Base-by-base conservation (phyloP, 2,888 invertebrate species). In the Clepsis dumicolana region DNA sequence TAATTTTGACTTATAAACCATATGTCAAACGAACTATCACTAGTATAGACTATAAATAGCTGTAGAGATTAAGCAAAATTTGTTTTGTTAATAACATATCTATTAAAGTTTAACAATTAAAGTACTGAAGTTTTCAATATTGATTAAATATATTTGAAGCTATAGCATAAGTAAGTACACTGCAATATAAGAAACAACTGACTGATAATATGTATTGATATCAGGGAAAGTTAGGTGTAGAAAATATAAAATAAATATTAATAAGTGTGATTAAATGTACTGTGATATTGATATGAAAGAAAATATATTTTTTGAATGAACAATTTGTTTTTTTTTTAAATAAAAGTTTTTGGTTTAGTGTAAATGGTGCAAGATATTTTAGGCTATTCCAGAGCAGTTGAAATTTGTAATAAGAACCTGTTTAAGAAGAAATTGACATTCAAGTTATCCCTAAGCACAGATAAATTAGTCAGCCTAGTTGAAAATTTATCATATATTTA, bases 261-360 rank as follows among this genome's bases (percentile, higher is more conserved):
- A 29, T 63, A 59, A 65, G 64, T 68, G 62, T 67, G 50, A 65
- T 69, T 65, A 60, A 44, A 67, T 62, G 56, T 68, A 57, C 68
- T 68, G 68, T 68, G 68, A 68, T 68, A 68, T 68, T 68, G 68
- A 68, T 68, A 68, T 68, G 59, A 41, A 59, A 44, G 18, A 59
- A 65, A 66, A 38, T 70, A 62, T 70, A 59, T 57, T 44, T 65
- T 70, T 56, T 57, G 52, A 70, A 57, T 63, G 44, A 70, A 52
- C 24, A n/a, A 8, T 48, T 21, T 52, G 44, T 44, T 44, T 44
- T 35, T 35, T 35, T 3, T n/a, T 38, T 38, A n/a, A n/a, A 35
- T 38, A n/a, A 38, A 38, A 38, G n/a, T n/a, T 4, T 4, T 38
- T 38, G n/a, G n/a, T 38, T n/a, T 38, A n/a, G n/a, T n/a, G 38